A percentile compares a stretch with the other conserved stretches of the same genome.
Evolutionary conservation across 2,888 invertebrate species (phyloP).

Genomic region (Drosophila recens): DNA sequence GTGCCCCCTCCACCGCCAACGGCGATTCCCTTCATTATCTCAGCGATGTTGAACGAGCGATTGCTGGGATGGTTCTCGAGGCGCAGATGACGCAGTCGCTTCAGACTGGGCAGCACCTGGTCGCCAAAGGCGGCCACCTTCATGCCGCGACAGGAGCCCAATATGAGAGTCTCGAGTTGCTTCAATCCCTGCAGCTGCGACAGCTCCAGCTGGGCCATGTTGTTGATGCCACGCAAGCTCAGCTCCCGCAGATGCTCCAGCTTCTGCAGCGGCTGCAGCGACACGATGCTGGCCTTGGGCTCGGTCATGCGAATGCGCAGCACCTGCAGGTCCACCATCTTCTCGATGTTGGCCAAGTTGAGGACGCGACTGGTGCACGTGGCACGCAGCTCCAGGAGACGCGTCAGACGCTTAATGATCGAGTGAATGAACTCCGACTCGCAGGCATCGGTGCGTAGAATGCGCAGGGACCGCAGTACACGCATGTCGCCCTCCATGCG

Average conservation of each 20-base stretch:
- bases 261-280: slow-evolving; percentile 88
- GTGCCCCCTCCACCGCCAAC: slow-evolving; percentile 86
- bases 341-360: slow-evolving; percentile 88
- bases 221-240: slow-evolving; percentile 87
- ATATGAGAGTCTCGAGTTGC: slow-evolving; percentile 90
- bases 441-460: slow-evolving; percentile 89
- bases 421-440: slow-evolving; percentile 90
- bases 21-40: slow-evolving; percentile 89
- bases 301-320: slow-evolving; percentile 91
- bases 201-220: slow-evolving; percentile 87
- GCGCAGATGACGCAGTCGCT: slow-evolving; percentile 89
- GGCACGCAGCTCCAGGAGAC: slow-evolving; percentile 89
- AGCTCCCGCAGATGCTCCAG: slow-evolving; percentile 87
- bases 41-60: slow-evolving; percentile 87
- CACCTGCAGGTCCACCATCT: slow-evolving; percentile 88
- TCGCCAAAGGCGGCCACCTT: slow-evolving; percentile 88
- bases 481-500: slow-evolving; percentile 88
- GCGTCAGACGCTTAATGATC: slow-evolving; percentile 86
- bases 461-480: slow-evolving; percentile 87
- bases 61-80: slow-evolving; percentile 88
- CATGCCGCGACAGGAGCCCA: slow-evolving; percentile 92
- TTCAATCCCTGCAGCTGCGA: slow-evolving; percentile 88
- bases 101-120: slow-evolving; percentile 87
- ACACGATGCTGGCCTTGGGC: slow-evolving; percentile 86
- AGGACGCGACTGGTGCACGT: slow-evolving; percentile 90